Conservation (phyloP, 2,113 vertebrate genomes). For the Oenanthe oenanthe region DNA sequence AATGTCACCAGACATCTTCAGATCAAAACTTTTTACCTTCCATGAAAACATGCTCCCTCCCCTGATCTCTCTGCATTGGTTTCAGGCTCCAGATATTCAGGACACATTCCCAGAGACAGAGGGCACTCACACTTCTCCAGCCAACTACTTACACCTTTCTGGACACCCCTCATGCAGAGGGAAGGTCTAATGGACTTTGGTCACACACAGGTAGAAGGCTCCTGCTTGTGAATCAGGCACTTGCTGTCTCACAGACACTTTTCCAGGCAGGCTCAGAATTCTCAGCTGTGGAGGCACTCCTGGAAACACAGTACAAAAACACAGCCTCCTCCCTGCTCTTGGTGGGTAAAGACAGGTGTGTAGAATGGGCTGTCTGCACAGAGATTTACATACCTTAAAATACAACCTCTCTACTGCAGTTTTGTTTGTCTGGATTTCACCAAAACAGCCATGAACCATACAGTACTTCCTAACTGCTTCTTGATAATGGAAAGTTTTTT, state of each 20-base stretch:
- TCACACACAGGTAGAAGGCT: background rate
- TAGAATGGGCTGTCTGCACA: fast-evolving
- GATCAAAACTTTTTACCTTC: background rate
- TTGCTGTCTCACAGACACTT: fast-evolving
- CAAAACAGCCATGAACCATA: background rate
- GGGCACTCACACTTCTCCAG: too few relatives aligned
- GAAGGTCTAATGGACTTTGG: background rate
- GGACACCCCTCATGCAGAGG: background rate
- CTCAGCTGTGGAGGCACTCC: background rate
- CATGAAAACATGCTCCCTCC: background rate
- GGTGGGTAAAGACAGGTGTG: background rate
- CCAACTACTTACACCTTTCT: too few relatives aligned
- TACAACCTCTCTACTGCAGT: background rate
- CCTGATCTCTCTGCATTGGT: background rate
- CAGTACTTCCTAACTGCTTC: background rate
- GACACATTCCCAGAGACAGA: background rate
- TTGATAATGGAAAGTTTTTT: background rate
- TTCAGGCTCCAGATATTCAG: background rate
- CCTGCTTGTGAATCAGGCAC: background rate
- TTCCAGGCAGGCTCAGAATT: background rate
- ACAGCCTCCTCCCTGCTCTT: background rate
- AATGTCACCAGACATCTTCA: background rate
- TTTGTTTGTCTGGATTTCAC: background rate
- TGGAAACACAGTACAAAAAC: background rate
- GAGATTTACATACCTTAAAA: background rate